Evolutionary conservation across 2,888 invertebrate species (phyloP), one percentile per base, ranked within the genome.

Genomic region (Gerris lacustris): DNA sequence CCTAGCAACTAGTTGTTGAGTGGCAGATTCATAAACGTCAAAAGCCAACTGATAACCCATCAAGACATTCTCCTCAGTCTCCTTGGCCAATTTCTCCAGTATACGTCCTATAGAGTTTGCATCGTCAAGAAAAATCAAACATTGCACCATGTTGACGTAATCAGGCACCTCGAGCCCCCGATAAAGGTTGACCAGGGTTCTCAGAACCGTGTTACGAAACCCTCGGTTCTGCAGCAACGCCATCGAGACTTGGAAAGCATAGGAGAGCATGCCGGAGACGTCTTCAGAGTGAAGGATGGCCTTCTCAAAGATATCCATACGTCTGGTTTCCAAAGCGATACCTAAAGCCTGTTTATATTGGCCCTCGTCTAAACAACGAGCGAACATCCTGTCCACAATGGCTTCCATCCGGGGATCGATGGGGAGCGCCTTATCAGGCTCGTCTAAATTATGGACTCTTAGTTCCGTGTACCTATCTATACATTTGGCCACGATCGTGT

Each of bases 11-110:
- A 97, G 97, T 80, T 98, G 96, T 81, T 99, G 99, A 2, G 97
- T 97, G 0, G 98, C 99, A 64, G 96, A 96, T 81, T 99, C 99
- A 79, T 99, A 99, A 76, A 99, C 85, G 84, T 99, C 99, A 82
- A 99, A 99, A 0, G 90, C 96, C 77, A 99, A 96, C 83, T 99
- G 99, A 82, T 96, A 99, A 0, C 96, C 96, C 94, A 98, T 97
- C 63, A 98, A 83, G 72, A 91, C 90, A 74, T 88, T 89, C 74
- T 92, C 90, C 81, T 88, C 87, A 15, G 84, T 81, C 5, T 91
- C 92, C 79, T 90, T 87, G 44, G 92, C 90, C 0, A 98, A 83
- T 81, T 91, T 92, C 78, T 96, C 95, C 6, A 98, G 83, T 73
- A 97, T 90, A 81, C 94, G 91, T 17, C 96, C 96, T 0, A 97